Evolutionary conservation across 1,140 invertebrate species (phyloP).

Genomic region (Aphelenchoides fujianensis): DNA sequence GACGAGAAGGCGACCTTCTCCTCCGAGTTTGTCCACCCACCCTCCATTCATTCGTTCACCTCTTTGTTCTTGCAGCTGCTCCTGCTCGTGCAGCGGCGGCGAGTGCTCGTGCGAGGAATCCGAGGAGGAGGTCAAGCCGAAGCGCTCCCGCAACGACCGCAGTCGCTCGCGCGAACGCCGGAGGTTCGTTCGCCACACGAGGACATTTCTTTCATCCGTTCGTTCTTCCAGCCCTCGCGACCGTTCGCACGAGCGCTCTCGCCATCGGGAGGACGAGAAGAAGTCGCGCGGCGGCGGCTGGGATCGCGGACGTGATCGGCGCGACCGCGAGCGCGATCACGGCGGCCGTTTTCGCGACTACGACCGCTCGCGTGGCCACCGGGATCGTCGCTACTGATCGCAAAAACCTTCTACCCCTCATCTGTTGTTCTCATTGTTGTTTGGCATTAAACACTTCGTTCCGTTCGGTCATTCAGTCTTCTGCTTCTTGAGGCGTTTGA

Average conservation of each 20-base stretch:
- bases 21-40: slow-evolving; percentile 41
- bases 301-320: slow-evolving; percentile 25
- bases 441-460: not conserved
- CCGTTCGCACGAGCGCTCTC: slow-evolving; percentile 33
- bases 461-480: not conserved
- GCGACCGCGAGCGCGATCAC: slow-evolving; percentile 38
- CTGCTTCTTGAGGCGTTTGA: not conserved
- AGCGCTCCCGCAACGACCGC: not conserved
- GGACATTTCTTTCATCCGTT: no score
- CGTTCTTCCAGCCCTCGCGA: slow-evolving; percentile 2
- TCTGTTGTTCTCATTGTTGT: not conserved
- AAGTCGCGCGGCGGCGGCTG: slow-evolving; percentile 27
- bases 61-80: slow-evolving; percentile 50
- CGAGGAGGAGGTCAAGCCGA: slow-evolving; percentile 35
- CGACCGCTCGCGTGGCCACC: no score
- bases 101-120: slow-evolving; percentile 54
- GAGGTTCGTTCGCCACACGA: no score
- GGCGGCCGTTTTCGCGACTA: no score
- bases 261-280: slow-evolving; percentile 35
- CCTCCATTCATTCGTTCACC: slow-evolving; percentile 16
- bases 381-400: no score
- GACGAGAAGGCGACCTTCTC: slow-evolving; percentile 34
- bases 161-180: slow-evolving; percentile 21
- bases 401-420: no score
- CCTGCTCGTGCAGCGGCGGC: slow-evolving; percentile 57